These are phyloP conservation scores for Ceyx melanurus DNA, from an alignment of 2,113 vertebrate species.

Conservation along the genomic window DNA sequence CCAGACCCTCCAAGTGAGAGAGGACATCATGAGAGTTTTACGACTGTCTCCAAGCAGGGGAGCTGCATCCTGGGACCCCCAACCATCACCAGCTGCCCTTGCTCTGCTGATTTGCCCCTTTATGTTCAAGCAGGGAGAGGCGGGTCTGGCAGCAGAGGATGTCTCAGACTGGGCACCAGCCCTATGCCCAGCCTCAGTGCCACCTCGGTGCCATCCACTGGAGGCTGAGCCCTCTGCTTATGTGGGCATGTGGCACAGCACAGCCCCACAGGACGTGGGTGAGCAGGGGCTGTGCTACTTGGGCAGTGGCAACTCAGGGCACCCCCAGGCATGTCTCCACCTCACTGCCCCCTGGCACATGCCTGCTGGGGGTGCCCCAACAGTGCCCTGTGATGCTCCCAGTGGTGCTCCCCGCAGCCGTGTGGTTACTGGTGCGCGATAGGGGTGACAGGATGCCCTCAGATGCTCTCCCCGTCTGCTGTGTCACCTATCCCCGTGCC, in stretches of 20 bases:
- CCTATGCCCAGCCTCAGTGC: too few species aligned
- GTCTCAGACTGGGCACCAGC: too few species aligned
- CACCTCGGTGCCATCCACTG: too few species aligned
- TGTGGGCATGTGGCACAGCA: background rate
- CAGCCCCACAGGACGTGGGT: fast-evolving
- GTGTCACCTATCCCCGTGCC: background rate
- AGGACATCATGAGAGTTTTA: too few species aligned
- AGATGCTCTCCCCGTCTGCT: background rate
- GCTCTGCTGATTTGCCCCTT: too few species aligned
- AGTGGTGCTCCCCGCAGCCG: fast-evolving
- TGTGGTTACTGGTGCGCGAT: fast-evolving
- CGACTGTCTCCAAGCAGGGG: too few species aligned
- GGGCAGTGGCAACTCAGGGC: background rate
- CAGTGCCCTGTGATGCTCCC: background rate
- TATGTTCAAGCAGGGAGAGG: too few species aligned
- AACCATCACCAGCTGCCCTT: too few species aligned
- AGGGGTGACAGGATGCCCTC: background rate
- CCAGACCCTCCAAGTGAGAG: fast-evolving
- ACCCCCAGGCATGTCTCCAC: background rate
- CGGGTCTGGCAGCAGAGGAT: too few species aligned
- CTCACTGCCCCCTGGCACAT: too few species aligned
- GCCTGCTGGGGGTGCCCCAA: background rate
- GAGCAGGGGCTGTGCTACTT: background rate
- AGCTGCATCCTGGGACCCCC: too few species aligned
- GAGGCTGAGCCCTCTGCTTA: too few species aligned